Evolutionary conservation across 2,888 invertebrate species (phyloP).

Genomic region (Cryptus armator): DNA sequence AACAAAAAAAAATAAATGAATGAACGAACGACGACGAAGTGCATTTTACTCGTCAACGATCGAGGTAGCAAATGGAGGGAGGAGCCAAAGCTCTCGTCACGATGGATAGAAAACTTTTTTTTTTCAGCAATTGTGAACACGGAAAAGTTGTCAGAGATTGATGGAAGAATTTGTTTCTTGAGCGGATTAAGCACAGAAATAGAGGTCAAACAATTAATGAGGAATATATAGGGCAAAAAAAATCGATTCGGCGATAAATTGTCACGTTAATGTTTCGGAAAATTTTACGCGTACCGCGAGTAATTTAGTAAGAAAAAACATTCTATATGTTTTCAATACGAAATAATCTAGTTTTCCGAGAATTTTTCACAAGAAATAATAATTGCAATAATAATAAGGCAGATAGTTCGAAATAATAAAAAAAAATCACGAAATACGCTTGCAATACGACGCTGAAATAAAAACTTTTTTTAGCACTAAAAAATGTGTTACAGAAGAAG

Average conservation of each 20-base stretch:
- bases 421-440: not conserved
- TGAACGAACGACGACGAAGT: conserved; percentile 8
- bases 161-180: not conserved
- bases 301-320: not conserved
- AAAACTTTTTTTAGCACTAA: not conserved
- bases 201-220: not conserved
- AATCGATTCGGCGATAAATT: not conserved
- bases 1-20: not conserved
- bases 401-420: not conserved
- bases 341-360: not conserved
- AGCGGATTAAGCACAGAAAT: not conserved
- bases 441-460: not conserved
- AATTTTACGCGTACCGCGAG: not conserved
- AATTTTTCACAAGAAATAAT: too few relatives aligned
- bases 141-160: conserved; percentile 19
- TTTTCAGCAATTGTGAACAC: conserved; percentile 1
- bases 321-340: not conserved
- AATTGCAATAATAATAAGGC: too few relatives aligned
- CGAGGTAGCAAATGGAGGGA: conserved; percentile 35
- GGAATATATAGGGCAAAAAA: not conserved
- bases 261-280: not conserved
- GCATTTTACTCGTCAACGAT: conserved; percentile 51
- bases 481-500: not conserved
- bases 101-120: conserved; percentile 22
- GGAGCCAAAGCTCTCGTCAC: not conserved